Conservation (phyloP, 2,113 vertebrate genomes). For the Nycticryphes semicollaris region DNA sequence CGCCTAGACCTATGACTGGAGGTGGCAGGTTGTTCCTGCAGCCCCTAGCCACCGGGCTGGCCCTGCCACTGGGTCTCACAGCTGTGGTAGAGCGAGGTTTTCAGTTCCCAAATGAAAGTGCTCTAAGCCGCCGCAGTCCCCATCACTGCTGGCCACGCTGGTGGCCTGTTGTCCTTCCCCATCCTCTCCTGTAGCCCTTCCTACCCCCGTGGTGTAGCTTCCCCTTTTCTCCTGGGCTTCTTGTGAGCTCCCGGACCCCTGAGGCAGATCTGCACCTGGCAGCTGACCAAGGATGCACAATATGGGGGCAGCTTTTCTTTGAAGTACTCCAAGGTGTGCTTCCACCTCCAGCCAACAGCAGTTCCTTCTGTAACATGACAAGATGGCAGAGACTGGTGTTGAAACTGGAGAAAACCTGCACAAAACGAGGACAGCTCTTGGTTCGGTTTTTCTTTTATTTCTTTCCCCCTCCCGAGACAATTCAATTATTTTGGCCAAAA, state of each 20-base stretch:
- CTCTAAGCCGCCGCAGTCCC: rapidly evolving
- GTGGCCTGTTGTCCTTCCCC: neutral
- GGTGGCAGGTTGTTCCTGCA: too few relatives aligned
- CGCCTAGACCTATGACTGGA: neutral
- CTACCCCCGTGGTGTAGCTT: rapidly evolving
- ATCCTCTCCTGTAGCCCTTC: neutral
- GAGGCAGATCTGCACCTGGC: neutral
- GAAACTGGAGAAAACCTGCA: neutral
- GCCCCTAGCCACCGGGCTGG: neutral
- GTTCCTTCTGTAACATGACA: neutral
- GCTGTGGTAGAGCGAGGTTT: neutral
- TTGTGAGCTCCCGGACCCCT: rapidly evolving
- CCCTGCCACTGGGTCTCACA: neutral
- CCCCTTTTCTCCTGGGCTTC: neutral
- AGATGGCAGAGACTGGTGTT: neutral
- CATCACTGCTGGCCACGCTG: neutral
- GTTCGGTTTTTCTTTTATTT: neutral
- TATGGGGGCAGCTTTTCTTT: neutral
- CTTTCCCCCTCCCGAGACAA: rapidly evolving
- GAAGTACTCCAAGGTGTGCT: neutral
- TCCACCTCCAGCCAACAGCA: neutral
- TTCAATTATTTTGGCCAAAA: neutral
- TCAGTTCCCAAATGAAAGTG: neutral
- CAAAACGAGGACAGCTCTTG: neutral
- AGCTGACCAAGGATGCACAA: neutral